These are phyloP conservation scores for Luperina testacea DNA, from an alignment of 2,888 invertebrate species.

Conservation along the genomic window DNA sequence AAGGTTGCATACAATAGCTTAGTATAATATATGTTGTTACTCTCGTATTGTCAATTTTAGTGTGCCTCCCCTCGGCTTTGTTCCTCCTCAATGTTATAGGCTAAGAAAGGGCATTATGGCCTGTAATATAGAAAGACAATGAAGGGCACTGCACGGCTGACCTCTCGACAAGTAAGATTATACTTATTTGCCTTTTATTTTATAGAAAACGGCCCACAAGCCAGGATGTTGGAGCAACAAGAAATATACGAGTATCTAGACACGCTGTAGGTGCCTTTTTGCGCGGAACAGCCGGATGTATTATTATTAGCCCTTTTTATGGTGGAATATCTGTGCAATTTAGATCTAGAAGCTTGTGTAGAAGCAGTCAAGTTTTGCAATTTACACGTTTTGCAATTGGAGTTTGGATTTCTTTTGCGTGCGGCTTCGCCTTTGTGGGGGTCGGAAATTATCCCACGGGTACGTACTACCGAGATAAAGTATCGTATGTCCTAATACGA, in stretches of 20 bases:
- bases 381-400: neutral
- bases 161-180: constrained; percentile 77
- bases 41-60: constrained; percentile 80
- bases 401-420: neutral
- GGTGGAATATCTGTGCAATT: constrained; percentile 42
- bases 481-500: neutral
- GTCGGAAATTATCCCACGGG: neutral
- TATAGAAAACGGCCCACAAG: constrained; percentile 77
- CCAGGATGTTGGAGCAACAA: constrained; percentile 78
- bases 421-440: too few species aligned
- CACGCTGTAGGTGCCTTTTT: constrained; percentile 73
- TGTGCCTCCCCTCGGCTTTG: constrained; percentile 75
- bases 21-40: constrained; percentile 64
- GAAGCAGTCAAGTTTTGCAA: neutral
- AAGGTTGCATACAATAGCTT: constrained; percentile 78
- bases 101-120: constrained; percentile 62
- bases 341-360: constrained; percentile 26
- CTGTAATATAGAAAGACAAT: constrained; percentile 79
- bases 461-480: neutral
- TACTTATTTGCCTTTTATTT: constrained; percentile 84
- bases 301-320: constrained; percentile 72
- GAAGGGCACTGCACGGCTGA: constrained; percentile 81
- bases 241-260: constrained; percentile 67
- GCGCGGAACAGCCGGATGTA: constrained; percentile 78
- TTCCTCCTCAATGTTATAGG: constrained; percentile 69